Conservation (phyloP, 2,888 invertebrate genomes). For the Erebia palarica region DNA sequence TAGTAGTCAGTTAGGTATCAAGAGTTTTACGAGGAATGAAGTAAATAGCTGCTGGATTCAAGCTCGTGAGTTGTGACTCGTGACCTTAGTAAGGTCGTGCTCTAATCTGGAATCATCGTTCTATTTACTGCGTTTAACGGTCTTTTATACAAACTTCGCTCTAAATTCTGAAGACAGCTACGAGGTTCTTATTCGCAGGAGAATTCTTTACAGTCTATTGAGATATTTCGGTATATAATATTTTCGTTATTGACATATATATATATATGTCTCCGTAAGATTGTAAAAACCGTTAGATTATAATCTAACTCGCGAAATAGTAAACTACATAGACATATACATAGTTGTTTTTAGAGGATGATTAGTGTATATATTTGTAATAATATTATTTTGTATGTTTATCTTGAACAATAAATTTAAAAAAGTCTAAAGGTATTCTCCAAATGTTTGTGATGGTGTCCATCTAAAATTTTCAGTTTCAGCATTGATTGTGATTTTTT, state of each 20-base stretch:
- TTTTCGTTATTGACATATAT: too few species aligned
- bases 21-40: not conserved
- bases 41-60: not conserved
- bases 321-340: too few species aligned
- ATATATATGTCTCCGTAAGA: too few species aligned
- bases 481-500: not conserved
- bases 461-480: not conserved
- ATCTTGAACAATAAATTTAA: too few species aligned
- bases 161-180: not conserved
- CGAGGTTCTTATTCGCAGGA: not conserved
- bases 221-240: too few species aligned
- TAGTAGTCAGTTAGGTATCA: not conserved
- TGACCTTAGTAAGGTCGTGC: conserved; percentile 20
- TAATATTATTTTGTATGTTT: too few species aligned
- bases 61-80: conserved; percentile 7
- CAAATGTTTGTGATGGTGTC: not conserved
- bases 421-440: too few species aligned
- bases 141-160: not conserved
- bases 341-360: too few species aligned
- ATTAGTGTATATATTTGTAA: too few species aligned
- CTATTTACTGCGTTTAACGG: not conserved
- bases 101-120: conserved; percentile 14
- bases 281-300: too few species aligned
- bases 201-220: not conserved
- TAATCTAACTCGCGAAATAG: too few species aligned